Conservation (phyloP, 2,797 vertebrate genomes). For the Halcyon badia region DNA sequence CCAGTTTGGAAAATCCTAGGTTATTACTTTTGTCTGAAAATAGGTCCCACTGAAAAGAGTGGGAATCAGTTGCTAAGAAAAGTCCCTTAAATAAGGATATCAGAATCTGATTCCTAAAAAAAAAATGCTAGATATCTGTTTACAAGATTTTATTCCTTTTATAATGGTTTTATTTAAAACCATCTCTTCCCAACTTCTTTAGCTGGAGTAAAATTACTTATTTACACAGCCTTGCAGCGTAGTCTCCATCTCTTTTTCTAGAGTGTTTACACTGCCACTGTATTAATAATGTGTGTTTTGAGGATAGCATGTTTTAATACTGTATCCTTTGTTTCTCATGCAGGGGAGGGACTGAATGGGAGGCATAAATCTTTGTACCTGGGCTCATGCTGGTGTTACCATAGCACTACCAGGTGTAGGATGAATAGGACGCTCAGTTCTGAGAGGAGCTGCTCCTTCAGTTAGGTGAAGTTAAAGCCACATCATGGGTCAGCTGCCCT, state of each 20-base stretch:
- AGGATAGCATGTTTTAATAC: background rate
- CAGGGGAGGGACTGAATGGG: background rate
- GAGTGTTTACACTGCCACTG: background rate
- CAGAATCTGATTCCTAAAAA: background rate
- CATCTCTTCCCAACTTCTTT: background rate
- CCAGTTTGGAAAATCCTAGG: background rate
- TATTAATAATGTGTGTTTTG: background rate
- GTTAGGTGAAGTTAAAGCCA: background rate
- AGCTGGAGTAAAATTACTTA: background rate
- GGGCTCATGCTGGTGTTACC: background rate
- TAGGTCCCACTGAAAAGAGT: background rate
- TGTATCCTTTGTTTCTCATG: background rate
- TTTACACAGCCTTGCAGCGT: background rate
- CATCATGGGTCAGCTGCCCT: background rate
- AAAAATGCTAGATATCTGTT: background rate
- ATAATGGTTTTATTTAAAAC: background rate
- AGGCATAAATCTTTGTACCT: background rate
- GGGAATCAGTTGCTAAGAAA: background rate
- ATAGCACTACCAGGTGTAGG: background rate
- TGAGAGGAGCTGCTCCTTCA: background rate
- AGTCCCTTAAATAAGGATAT: background rate
- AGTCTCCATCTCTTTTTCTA: background rate
- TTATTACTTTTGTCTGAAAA: conserved; percentile 18
- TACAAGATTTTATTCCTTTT: background rate
- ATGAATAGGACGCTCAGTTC: background rate